These are phyloP conservation scores for Gonatopus flavifemur DNA, from an alignment of 1,140 invertebrate genomes.

Conservation along the genomic window DNA sequence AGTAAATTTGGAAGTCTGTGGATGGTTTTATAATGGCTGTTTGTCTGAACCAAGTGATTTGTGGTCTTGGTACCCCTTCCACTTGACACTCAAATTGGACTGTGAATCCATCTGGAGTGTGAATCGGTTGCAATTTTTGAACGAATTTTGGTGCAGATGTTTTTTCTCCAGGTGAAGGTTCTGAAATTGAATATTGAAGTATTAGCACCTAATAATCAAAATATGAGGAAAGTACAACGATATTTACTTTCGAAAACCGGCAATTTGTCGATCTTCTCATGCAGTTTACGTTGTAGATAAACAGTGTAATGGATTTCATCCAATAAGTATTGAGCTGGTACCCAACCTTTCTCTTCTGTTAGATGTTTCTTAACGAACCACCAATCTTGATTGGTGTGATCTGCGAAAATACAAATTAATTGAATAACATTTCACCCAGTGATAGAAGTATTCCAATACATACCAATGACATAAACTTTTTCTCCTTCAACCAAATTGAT, in stretches of 20 bases:
- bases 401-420: too few species aligned
- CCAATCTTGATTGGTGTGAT: constrained; percentile 81
- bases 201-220: constrained; percentile 1
- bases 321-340: constrained; percentile 85
- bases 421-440: too few species aligned
- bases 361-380: constrained; percentile 90
- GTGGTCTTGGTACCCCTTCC: constrained; percentile 83
- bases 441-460: constrained; percentile 7
- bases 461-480: constrained; percentile 81
- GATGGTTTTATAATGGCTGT: constrained; percentile 90
- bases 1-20: constrained; percentile 89
- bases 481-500: constrained; percentile 89
- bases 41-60: constrained; percentile 94
- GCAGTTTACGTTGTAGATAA: constrained; percentile 83
- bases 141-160: constrained; percentile 80
- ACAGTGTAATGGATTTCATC: constrained; percentile 78
- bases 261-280: constrained; percentile 88
- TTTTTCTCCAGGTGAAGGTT: constrained; percentile 76
- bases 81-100: constrained; percentile 90
- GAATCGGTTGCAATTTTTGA: constrained; percentile 81
- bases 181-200: constrained; percentile 59
- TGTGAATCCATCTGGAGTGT: constrained; percentile 82
- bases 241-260: constrained; percentile 89
- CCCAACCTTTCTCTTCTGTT: constrained; percentile 89
- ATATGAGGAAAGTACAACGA: not conserved